phyloP scores from a whole-genome alignment of 2,113 vertebrate species.

The Apaloderma vittatum region DNA sequence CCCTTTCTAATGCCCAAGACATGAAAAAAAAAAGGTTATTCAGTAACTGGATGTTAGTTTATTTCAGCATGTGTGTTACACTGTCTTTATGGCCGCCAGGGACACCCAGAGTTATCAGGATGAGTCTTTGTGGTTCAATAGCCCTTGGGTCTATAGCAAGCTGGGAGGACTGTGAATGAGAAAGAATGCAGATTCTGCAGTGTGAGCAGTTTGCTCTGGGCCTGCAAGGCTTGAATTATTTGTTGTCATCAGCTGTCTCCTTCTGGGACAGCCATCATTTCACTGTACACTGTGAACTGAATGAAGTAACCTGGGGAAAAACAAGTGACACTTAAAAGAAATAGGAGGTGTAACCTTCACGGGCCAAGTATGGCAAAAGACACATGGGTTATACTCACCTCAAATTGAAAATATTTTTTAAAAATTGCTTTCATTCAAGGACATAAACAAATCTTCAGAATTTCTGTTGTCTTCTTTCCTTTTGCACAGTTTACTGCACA shows the following conservation, averaged over 20 bases:
- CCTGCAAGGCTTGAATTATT: not conserved
- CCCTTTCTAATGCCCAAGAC: not conserved
- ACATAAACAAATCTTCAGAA: not conserved
- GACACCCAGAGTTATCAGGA: not conserved
- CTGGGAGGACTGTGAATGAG: not conserved
- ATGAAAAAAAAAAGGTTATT: not conserved
- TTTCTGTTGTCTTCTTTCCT: not conserved
- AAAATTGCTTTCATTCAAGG: not conserved
- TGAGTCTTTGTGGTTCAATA: not conserved
- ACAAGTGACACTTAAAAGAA: not conserved
- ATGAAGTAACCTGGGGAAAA: not conserved
- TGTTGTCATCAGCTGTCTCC: not conserved
- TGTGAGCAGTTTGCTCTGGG: not conserved
- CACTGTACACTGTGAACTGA: not conserved
- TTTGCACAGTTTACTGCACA: not conserved
- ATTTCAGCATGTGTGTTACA: not conserved
- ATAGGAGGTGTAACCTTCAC: not conserved
- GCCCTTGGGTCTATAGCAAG: not conserved
- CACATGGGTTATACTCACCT: not conserved
- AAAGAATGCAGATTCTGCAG: accelerated
- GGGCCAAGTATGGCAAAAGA: not conserved
- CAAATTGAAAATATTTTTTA: not conserved
- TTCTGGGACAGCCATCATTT: not conserved
- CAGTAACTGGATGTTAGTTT: not conserved
- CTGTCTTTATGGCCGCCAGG: not conserved